Evolutionary conservation across 2,797 vertebrate species (phyloP), one percentile per base, ranked within the genome.

Genomic region (Acanthopagrus latus): DNA sequence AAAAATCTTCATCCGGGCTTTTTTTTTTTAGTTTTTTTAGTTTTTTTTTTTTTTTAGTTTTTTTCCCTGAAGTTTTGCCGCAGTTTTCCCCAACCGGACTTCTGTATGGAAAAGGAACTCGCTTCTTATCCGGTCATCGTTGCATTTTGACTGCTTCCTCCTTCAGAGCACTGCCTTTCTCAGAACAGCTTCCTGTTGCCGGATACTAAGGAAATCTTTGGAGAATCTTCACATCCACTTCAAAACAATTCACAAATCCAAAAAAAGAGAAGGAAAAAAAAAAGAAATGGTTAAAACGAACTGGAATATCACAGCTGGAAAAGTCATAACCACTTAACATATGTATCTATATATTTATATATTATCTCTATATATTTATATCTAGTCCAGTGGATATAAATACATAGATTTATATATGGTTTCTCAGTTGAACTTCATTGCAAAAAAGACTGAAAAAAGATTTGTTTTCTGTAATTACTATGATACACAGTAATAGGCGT

Each of bases 401-500:
- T 77, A 71, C 60, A 73, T 57, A 69, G 86, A 82, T 81, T 74
- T 63, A 60, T 64, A 76, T 76, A 44, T 72, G 78, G 68, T 84
- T 91, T 91, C 78, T 90, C 87, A 89, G 84, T 85, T 88, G 78
- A 88, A 89, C 84, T 91, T 85, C 74, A 89, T 88, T 91, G 93
- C 91, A 88, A 93, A 94, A 92, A 91, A 92, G 88, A 94, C 90
- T 94, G 89, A 90, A 79, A 87, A 87, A 82, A 76, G 71, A 85
- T 86, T 89, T 81, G 85, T 91, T 91, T 94, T 89, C 91, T 94
- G 94, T 96, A 96, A 95, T 93, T 95, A 95, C 90, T 96, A 95
- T 96, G 95, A 96, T 92, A 95, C 90, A 86, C 90, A 89, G 88
- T 96, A 96, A 94, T 94, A 96, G 96, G 95, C 96, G 96, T 97